These are phyloP conservation scores for Geococcyx californianus DNA, from an alignment of 2,113 vertebrate genomes.

Conservation along the genomic window DNA sequence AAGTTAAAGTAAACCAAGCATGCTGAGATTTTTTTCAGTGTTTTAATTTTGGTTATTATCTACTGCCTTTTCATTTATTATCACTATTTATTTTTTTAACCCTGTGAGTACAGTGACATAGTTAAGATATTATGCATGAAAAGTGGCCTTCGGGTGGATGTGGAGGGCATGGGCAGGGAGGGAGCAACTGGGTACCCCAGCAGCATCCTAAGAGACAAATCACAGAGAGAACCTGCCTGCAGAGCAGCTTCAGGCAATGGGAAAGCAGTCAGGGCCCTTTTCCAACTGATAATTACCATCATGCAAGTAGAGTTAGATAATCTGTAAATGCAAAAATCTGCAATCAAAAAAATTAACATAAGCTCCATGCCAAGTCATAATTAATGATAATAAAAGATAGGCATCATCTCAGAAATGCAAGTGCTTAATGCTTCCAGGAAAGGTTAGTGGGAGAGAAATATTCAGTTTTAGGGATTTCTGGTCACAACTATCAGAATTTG, in stretches of 20 bases:
- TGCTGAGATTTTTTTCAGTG: background rate
- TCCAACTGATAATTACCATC: conserved; percentile 31
- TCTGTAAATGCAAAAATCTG: conserved; percentile 39
- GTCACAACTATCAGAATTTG: background rate
- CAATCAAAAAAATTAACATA: conserved; percentile 5
- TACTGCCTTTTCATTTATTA: background rate
- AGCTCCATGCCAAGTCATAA: background rate
- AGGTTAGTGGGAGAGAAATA: background rate
- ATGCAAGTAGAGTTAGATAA: background rate
- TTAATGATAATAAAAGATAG: background rate
- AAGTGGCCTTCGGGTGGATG: background rate
- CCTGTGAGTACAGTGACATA: background rate
- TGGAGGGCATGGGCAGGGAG: background rate
- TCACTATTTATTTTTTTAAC: background rate
- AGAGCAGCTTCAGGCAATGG: background rate
- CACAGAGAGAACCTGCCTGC: background rate
- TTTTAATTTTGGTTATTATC: background rate
- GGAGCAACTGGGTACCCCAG: background rate
- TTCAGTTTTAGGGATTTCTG: background rate
- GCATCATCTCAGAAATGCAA: background rate
- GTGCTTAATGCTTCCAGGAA: background rate
- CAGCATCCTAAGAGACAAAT: background rate
- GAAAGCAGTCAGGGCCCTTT: background rate
- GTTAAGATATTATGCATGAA: background rate
- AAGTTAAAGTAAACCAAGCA: background rate